Evolutionary conservation across 35 echinoderm and acorn worm species (phyloP), one percentile per base, ranked within the genome.

Genomic region (Holothuria glaberrima): DNA sequence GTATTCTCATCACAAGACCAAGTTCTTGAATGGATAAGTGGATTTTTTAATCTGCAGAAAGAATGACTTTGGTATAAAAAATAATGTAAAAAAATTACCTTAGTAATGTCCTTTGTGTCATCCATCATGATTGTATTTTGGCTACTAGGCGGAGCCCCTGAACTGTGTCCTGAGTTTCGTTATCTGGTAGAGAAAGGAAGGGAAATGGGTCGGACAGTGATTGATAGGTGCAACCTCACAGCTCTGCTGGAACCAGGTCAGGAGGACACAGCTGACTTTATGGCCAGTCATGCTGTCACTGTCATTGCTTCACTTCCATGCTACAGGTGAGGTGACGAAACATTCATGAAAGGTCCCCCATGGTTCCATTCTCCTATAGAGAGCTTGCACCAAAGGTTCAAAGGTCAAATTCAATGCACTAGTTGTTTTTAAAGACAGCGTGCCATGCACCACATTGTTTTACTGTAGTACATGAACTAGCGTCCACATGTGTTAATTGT

Each of bases 221-320:
- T 97, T 28, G 95, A 97, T 63, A 64, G 95, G n/a, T 97, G 95
- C 60, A 97, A 97, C 67, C 79, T 94, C 3, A 97, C 95, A 4
- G 83, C 86, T 24, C 77, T 97, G 12, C 88, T 97, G 36, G 95
- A 97, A 63, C 95, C 95, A 36, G 95, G 95, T 18, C 95, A 97
- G 62, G 95, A 97, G 75, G 92, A 97, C 62, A 97, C 95, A 9
- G 88, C 95, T 5, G 89, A 97, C 48, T 97, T 97, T 48, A 70
- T 97, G 52, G 95, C 95, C 16, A 76, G 91, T 36, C 90, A 94
- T 48, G 75, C 59, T 22, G 71, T 97, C 86, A 88, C 61, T 2
- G 95, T 97, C 24, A 88, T 97, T 88, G 95, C 95, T 27, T 97
- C 95, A n/a, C n/a, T n/a, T n/a, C n/a, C n/a, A n/a, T n/a, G n/a